These are phyloP conservation scores for Hucho hucho DNA, from an alignment of 2,113 vertebrate genomes.

Conservation along the genomic window DNA sequence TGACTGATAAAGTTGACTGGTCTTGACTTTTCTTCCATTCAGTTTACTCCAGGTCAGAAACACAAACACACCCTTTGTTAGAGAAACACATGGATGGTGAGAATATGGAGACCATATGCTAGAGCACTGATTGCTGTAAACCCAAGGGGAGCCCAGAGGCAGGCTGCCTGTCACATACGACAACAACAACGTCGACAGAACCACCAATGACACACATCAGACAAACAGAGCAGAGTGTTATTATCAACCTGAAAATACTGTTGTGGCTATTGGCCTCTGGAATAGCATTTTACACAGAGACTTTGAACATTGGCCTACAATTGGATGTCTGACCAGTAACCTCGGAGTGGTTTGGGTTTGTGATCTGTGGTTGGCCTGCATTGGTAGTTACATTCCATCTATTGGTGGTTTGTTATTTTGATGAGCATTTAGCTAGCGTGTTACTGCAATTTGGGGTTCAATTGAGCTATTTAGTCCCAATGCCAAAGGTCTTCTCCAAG, in stretches of 20 bases:
- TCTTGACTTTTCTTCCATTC: conserved; percentile 28
- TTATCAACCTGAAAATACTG: neutral
- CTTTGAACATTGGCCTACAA: neutral
- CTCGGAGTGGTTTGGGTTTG: neutral
- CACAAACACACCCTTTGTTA: conserved; percentile 33
- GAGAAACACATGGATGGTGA: conserved; percentile 39
- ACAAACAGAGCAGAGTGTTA: neutral
- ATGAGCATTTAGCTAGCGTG: conserved; percentile 6
- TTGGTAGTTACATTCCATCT: neutral
- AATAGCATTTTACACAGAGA: neutral
- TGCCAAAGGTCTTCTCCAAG: neutral
- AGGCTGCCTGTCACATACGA: neutral
- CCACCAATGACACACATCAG: neutral
- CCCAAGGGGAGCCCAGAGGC: conserved; percentile 19
- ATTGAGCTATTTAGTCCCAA: neutral
- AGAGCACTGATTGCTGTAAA: conserved; percentile 42
- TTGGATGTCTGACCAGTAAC: neutral
- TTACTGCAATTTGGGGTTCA: neutral
- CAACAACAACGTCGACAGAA: conserved; percentile 21
- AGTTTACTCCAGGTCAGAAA: conserved; percentile 45
- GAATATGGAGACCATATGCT: conserved; percentile 47
- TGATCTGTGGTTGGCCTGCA: neutral
- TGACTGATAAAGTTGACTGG: conserved; percentile 32
- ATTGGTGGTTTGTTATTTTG: neutral
- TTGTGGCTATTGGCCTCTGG: neutral